Evolutionary conservation across 2,888 invertebrate genomes (phyloP), one percentile per base, ranked within the genome.

Genomic region (Hydraecia micacea): DNA sequence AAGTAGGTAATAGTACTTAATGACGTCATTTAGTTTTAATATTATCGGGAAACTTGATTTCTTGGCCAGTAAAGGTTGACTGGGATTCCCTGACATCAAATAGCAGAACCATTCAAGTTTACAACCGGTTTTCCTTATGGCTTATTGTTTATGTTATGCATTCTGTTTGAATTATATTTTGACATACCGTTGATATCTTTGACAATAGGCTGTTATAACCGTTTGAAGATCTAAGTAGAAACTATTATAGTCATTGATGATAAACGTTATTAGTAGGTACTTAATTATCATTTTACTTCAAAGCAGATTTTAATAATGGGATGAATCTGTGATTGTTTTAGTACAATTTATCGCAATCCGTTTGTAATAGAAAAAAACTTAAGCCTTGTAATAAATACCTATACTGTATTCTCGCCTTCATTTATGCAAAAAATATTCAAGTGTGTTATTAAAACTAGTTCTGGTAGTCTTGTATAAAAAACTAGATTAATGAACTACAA

Each of bases 51-150:
- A 80, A 75, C 75, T 52, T 77, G 83, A 79, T 79, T 76, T 70
- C 71, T 77, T 80, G 69, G 42, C 13, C 63, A 60, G 52, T 81
- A 39, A 79, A 87, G 73, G 75, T 67, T 74, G 73, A 83, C 73
- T 90, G 91, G 87, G 85, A 90, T 84, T 88, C 83, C 86, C 89
- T 88, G 79, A 82, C 79, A 86, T 84, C 63, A 80, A 83, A 62
- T 42, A 70, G 65, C 71, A 76, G 67, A 72, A 36, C 36, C 13
- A 25, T 77, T 81, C 52, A 70, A 71, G 66, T 77, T 75, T 36
- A 67, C n/a, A 73, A 77, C 81, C 75, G 81, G 86, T 88, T 88
- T 86, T 88, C 81, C 86, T 79, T 78, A 79, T 76, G 58, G 52
- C 65, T 65, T 55, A 74, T 80, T 80, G 78, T 86, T 83, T 75